Base-by-base conservation (phyloP, 1,140 invertebrate genomes). In the Drosophila carrolli region DNA sequence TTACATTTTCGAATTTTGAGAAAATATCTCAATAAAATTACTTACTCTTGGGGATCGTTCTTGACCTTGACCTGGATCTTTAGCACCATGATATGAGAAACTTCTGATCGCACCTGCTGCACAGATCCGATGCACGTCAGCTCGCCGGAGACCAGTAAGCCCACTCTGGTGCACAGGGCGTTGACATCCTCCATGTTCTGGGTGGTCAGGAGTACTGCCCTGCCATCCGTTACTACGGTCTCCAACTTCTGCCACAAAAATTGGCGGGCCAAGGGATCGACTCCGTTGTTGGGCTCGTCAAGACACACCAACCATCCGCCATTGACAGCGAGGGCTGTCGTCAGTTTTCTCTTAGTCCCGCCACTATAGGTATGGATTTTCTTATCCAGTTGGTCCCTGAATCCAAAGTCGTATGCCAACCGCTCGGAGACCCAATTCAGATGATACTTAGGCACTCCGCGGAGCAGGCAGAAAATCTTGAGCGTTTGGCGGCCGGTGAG, bases 291-390 rank as follows among this genome's bases (percentile, higher is more conserved):
- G 2, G 97, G 96, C 92, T 97, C 96, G 91, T 97, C 97, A 63
- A 98, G 93, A 84, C 97, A 97, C 14, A 98, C 94, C 14, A 98
- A 93, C 10, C 95, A 94, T 5, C 98, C 95, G 23, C 97, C 97
- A 44, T 98, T 94, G 19, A 98, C 91, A 9, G 98, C 96, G 51
- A 99, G 95, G 0, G 98, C 97, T 48, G 97, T 97, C 72, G 96
- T 98, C 19, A 99, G 93, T 92, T 99, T 98, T 50, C 98, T 94
- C 91, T 98, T 98, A 68, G 98, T 99, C 1, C 98, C 98, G 8
- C 97, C 97, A 85, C 97, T 98, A 83, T 95, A 96, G 93, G 93
- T 94, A 76, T 92, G 93, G 43, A 94, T 93, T 93, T 94, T 74
- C 53, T 93, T 93, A 46, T 93, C 75, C 14, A 93, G 51, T 72